Percentiles rank a stretch among this genome's conserved stretches.
phyloP scores from a whole-genome alignment of 2,888 invertebrate genomes.

The Sarcophaga subvicina region DNA sequence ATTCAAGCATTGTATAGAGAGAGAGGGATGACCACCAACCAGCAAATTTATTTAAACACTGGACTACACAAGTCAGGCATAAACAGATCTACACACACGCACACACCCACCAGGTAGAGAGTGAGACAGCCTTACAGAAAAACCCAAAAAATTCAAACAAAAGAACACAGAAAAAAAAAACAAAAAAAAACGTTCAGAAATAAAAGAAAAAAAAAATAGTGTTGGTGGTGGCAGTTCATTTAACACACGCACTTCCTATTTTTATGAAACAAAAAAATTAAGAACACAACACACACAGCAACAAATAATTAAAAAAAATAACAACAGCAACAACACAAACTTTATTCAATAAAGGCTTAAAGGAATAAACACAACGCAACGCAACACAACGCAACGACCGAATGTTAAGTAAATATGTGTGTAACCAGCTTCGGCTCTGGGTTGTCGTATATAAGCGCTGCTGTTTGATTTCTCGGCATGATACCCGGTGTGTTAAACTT shows the following conservation, averaged over 20 bases:
- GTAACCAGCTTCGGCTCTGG: neutral
- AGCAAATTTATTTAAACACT: too few relatives aligned
- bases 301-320: neutral
- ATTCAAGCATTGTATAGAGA: neutral
- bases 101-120: neutral
- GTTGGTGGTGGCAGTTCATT: slow-evolving; percentile 45
- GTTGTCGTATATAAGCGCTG: neutral
- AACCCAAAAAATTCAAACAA: slow-evolving; percentile 18
- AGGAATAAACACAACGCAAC: neutral
- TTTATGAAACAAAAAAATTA: slow-evolving; percentile 15
- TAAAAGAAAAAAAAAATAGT: slow-evolving; percentile 19
- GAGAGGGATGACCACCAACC: too few relatives aligned
- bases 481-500: slow-evolving; percentile 60
- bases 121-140: neutral
- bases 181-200: too few relatives aligned
- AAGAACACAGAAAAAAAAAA: neutral
- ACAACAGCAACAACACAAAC: slow-evolving; percentile 4
- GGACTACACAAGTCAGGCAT: too few relatives aligned
- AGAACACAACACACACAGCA: neutral
- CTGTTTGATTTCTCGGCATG: slow-evolving; percentile 55
- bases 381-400: neutral
- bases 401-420: neutral
- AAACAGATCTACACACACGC: neutral
- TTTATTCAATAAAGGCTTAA: neutral
- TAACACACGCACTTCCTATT: slow-evolving; percentile 54